phyloP scores from a whole-genome alignment of 1,140 invertebrate genomes.

The Calosoma granatense region DNA sequence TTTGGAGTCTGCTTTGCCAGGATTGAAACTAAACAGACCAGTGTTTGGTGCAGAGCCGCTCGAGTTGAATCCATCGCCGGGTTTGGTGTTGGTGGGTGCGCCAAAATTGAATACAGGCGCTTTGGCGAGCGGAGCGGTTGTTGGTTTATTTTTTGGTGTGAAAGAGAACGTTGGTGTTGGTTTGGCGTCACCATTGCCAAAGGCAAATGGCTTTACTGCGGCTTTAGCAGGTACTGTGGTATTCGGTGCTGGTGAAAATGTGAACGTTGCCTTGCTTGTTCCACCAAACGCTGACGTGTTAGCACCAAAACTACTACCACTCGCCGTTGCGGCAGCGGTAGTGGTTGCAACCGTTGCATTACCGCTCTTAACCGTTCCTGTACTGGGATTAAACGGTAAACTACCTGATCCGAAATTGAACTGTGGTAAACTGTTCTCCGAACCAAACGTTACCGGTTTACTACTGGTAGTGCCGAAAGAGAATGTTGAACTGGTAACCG shows the following conservation, averaged over 20 bases:
- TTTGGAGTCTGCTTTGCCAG: not conserved
- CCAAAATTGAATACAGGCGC: slow-evolving; percentile 14
- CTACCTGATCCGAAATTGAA: not conserved
- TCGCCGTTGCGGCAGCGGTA: not conserved
- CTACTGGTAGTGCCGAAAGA: not conserved
- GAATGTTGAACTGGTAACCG: no score
- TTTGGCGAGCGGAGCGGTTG: slow-evolving; percentile 1
- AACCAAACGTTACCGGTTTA: not conserved
- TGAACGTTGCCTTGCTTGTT: not conserved
- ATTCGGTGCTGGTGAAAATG: no score
- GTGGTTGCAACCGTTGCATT: not conserved
- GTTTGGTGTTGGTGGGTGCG: not conserved
- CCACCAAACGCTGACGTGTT: not conserved
- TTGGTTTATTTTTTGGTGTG: not conserved
- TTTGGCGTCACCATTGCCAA: no score
- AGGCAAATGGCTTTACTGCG: no score
- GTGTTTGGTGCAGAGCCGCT: not conserved
- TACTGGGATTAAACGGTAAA: slow-evolving; percentile 6
- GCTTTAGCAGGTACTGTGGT: no score
- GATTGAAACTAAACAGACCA: not conserved
- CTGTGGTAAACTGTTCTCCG: not conserved
- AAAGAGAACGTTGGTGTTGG: not conserved
- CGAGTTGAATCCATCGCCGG: no score
- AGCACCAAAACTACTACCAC: not conserved
- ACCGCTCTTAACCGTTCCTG: not conserved